Evolutionary conservation across 2,113 vertebrate species (phyloP), one percentile per base, ranked within the genome.

Genomic region (Trematomus loennbergii): DNA sequence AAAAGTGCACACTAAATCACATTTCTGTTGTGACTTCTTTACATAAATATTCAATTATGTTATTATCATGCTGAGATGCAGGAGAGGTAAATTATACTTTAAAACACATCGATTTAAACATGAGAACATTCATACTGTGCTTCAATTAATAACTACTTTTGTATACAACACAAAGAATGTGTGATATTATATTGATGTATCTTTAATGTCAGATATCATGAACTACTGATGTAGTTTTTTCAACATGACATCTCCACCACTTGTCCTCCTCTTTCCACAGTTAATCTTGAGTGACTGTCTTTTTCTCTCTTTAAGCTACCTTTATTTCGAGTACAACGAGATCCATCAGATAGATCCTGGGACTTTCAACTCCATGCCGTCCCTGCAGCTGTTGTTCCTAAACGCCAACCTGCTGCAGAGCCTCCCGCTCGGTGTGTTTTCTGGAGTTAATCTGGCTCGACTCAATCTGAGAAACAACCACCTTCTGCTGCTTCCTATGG

Each of bases 271-370:
- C 13, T 43, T 60, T 48, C 18, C 48, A 59, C 4, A 43, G 43
- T n/a, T 9, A 1, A n/a, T 46, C 12, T 43, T 63, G 53, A 75
- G 10, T 76, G 49, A 81, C 58, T 40, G 57, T 33, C 57, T 18
- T 18, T 33, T 43, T 15, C 22, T 71, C 48, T 63, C 36, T 81
- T 20, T 40, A 40, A 94, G 97, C 92, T 99, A 96, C 87, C 90
- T 99, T 79, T 99, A 99, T 87, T 97, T 99, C 50, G 98, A 99
- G 91, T 99, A 97, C 94, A 99, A 99, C 15, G 94, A 97, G 83
- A 99, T 99, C 91, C 95, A 94, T 64, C 96, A 97, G 89, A 95
- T 99, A 29, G 96, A 97, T 78, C 96, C 97, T 0, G 97, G 97
- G 0, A 96, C 97, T 80, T 97, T 99, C 75, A 97, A 97, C 92